Base-by-base conservation (phyloP, 2,888 invertebrate genomes). In the Chrysolina oricalcia region DNA sequence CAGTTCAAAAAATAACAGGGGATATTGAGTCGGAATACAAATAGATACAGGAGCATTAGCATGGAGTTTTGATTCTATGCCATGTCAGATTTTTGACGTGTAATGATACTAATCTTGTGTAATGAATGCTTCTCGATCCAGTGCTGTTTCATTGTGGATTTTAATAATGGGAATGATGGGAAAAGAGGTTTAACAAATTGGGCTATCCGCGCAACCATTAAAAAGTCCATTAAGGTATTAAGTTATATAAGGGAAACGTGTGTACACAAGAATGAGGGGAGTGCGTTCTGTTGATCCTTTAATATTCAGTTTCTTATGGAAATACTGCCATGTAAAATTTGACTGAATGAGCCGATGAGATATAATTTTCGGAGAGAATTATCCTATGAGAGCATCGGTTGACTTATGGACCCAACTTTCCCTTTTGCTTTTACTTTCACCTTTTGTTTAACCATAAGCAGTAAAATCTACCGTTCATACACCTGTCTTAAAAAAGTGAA, bases 81-180 rank as follows among this genome's bases (percentile, higher is more conserved):
- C 66, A 69, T 64, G 75, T 71, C 64, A 40, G 76, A 78, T 74
- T 73, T 67, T 72, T 71, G 74, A 78, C 56, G 59, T 70, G 67
- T 78, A 78, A 76, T 64, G 76, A 78, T 74, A 72, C 72, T 76
- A 78, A 78, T 78, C 78, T 67, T 68, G 43, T 63, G 62, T 76
- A 69, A 76, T 76, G 76, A 72, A 73, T 74, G 73, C 69, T 74
- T 74, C 69, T 53, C 50, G 63, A 63, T 46, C 72, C 21, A 21
- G 68, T 71, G 41, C 70, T 50, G 59, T 72, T 75, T 75, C 66
- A 71, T 68, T 75, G 71, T 41, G 65, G 71, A 70, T 75, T 72
- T 75, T 66, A 53, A 73, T 73, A 71, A 77, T 50, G 75, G 72
- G 59, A 35, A 4, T 19, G 63, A 56, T 41, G 23, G 53, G 21